A percentile compares a stretch with the other conserved stretches of the same genome.
Conservation (phyloP, 2,888 invertebrate genomes). For the Embidobia sp. region DNA sequence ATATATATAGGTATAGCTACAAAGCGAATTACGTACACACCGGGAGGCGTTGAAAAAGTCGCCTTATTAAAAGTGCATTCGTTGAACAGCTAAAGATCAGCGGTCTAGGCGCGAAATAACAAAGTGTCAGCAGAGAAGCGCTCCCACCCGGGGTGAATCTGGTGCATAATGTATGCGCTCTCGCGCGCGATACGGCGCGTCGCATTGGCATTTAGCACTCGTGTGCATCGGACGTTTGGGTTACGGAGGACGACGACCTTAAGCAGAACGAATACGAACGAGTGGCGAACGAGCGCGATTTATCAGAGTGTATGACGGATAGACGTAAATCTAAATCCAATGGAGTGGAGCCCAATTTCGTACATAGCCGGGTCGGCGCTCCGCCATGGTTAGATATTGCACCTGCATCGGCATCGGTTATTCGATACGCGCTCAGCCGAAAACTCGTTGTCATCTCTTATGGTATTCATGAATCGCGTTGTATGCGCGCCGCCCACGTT, state of each 20-base stretch:
- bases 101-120: too few species aligned
- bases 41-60: too few species aligned
- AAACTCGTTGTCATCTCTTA: slow-evolving; percentile 63
- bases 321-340: slow-evolving; percentile 69
- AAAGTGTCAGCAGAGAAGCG: too few species aligned
- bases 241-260: slow-evolving; percentile 49
- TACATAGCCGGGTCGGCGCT: slow-evolving; percentile 44
- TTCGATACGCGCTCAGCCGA: slow-evolving; percentile 57
- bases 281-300: slow-evolving; percentile 52
- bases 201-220: slow-evolving; percentile 13
- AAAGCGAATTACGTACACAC: too few species aligned
- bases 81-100: too few species aligned
- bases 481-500: neutral
- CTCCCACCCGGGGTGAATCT: too few species aligned
- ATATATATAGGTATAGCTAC: too few species aligned
- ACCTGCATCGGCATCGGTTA: slow-evolving; percentile 42
- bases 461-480: slow-evolving; percentile 47
- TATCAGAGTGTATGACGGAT: slow-evolving; percentile 67
- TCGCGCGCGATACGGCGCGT: too few species aligned
- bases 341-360: slow-evolving; percentile 66
- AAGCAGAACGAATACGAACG: slow-evolving; percentile 48
- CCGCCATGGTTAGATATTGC: slow-evolving; percentile 44
- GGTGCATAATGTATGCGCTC: too few species aligned
- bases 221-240: slow-evolving; percentile 21
- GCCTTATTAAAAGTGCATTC: too few species aligned